Conservation (phyloP, 1,140 invertebrate species). For the Nymphalis io region DNA sequence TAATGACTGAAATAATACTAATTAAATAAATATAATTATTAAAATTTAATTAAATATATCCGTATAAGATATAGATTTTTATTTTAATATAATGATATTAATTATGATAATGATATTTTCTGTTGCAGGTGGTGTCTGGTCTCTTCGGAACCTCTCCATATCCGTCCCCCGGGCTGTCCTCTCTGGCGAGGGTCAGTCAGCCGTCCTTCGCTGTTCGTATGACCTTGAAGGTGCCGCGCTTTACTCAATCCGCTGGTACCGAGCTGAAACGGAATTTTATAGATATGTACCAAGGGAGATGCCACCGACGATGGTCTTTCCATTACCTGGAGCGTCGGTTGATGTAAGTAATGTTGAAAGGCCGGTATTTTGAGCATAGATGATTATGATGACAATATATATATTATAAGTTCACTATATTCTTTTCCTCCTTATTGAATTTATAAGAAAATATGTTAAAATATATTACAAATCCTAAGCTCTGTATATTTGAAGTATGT, state of each 20-base stretch:
- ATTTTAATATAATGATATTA: background rate
- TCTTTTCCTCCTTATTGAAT: no score
- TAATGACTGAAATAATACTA: no score
- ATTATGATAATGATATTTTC: conserved; percentile 35
- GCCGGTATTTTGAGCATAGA: no score
- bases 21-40: no score
- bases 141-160: conserved; percentile 87
- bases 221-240: conserved; percentile 88
- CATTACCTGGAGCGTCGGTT: conserved; percentile 85
- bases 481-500: no score
- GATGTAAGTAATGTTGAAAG: conserved; percentile 86
- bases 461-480: no score
- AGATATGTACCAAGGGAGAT: conserved; percentile 86
- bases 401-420: no score
- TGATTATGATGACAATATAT: no score
- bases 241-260: conserved; percentile 93
- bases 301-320: conserved; percentile 86
- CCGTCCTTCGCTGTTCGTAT: conserved; percentile 88
- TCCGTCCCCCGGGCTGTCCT: conserved; percentile 87
- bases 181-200: conserved; percentile 85
- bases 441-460: no score
- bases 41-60: no score
- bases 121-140: conserved; percentile 82
- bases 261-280: conserved; percentile 90
- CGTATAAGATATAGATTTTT: no score